A percentile compares a stretch with the other conserved stretches of the same genome.
These are phyloP conservation scores for Sinosuthora webbiana DNA, from an alignment of 2,113 vertebrate genomes.

Conservation along the genomic window DNA sequence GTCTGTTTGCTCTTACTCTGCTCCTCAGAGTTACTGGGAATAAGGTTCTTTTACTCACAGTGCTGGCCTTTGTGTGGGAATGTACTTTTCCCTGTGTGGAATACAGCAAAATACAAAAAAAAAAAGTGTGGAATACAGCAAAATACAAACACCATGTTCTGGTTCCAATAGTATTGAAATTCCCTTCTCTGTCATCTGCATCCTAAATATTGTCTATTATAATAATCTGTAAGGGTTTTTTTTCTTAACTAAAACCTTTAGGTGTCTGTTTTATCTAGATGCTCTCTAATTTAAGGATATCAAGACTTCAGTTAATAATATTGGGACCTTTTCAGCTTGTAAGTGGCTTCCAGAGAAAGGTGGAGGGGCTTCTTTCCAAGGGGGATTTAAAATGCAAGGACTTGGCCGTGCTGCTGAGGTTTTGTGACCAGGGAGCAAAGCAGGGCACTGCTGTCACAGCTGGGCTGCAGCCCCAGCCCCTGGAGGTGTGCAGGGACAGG, in stretches of 20 bases:
- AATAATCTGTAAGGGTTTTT: background rate
- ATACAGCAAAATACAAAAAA: background rate
- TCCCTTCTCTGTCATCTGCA: background rate
- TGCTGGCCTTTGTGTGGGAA: background rate
- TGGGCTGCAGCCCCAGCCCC: background rate
- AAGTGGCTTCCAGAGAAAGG: constrained; percentile 35
- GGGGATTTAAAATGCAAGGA: background rate
- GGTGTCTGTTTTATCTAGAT: background rate
- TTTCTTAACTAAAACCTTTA: background rate
- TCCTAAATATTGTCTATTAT: background rate
- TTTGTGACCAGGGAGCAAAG: background rate
- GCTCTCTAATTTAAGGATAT: constrained; percentile 12
- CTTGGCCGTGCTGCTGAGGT: background rate
- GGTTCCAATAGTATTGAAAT: background rate
- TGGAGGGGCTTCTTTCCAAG: constrained; percentile 20
- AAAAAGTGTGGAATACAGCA: background rate
- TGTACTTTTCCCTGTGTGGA: background rate
- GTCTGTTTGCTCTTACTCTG: background rate
- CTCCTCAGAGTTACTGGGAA: background rate
- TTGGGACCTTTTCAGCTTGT: constrained; percentile 39
- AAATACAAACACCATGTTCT: background rate
- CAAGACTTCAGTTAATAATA: constrained; percentile 13
- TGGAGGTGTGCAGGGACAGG: background rate
- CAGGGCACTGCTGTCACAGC: background rate
- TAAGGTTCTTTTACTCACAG: background rate